A percentile compares a stretch with the other conserved stretches of the same genome.
Evolutionary conservation across 1,140 invertebrate genomes (phyloP).

Genomic region (Solenopsis invicta): DNA sequence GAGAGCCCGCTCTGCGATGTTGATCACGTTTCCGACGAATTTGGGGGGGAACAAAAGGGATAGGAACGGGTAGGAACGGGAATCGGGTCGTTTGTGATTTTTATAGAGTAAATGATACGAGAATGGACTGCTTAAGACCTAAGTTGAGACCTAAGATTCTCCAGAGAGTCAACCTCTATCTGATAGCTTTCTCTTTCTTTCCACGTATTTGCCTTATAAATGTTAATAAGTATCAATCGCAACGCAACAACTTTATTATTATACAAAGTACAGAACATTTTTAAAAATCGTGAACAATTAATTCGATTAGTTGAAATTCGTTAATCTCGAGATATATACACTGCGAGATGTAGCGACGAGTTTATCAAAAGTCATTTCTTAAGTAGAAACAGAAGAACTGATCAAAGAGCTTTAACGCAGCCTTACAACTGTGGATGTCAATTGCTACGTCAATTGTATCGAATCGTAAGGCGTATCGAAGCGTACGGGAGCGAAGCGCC

Average conservation of each 20-base stretch:
- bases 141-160: slow-evolving; percentile 9
- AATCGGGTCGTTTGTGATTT: slow-evolving; percentile 56
- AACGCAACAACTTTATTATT: not conserved
- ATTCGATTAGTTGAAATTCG: not conserved
- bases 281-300: not conserved
- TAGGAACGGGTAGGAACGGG: slow-evolving; percentile 17
- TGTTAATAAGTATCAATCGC: not conserved
- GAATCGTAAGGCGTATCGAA: slow-evolving; percentile 11
- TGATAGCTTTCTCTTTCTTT: not conserved
- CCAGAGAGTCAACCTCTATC: not conserved
- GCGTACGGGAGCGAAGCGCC: slow-evolving; percentile 38
- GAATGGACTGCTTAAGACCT: slow-evolving; percentile 59
- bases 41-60: slow-evolving; percentile 35
- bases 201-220: not conserved
- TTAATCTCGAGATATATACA: not conserved
- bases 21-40: slow-evolving; percentile 63
- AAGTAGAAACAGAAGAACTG: not conserved
- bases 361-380: not conserved
- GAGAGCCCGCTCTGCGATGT: slow-evolving; percentile 37
- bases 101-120: slow-evolving; percentile 57
- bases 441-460: not conserved
- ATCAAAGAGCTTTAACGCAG: not conserved
- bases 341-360: not conserved
- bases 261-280: slow-evolving; percentile 18
- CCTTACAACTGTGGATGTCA: not conserved